Evolutionary conservation across 2,888 invertebrate genomes (phyloP).

Genomic region (Mellilla xanthometata): DNA sequence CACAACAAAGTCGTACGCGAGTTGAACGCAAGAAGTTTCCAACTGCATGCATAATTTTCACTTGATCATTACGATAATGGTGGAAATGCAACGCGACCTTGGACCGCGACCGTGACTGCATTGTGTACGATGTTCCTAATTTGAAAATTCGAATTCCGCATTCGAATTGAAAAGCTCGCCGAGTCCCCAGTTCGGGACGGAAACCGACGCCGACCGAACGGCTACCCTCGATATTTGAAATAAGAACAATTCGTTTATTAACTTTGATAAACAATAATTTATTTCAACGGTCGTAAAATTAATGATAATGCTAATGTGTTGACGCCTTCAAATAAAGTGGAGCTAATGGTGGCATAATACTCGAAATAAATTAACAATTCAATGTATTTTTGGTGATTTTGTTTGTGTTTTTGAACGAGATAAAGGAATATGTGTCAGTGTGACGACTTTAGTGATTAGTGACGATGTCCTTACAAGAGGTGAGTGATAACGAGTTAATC

Average conservation of each 20-base stretch:
- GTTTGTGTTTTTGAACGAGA: constrained; percentile 37
- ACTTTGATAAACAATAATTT: constrained; percentile 20
- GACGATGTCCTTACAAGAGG: constrained; percentile 74
- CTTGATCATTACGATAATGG: constrained; percentile 57
- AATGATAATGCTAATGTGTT: constrained; percentile 16
- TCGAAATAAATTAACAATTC: no score
- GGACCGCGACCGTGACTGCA: constrained; percentile 53
- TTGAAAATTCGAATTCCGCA: constrained; percentile 59
- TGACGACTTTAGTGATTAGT: constrained; percentile 53
- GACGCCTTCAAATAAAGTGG: neutral
- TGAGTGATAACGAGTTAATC: constrained; percentile 43
- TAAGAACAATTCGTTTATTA: constrained; percentile 16
- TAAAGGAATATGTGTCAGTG: constrained; percentile 61
- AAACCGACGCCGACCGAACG: constrained; percentile 22
- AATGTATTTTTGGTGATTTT: constrained; percentile 13
- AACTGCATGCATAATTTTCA: constrained; percentile 63
- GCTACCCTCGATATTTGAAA: constrained; percentile 14
- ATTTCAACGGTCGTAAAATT: constrained; percentile 18
- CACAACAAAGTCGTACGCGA: neutral
- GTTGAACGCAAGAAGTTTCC: constrained; percentile 47
- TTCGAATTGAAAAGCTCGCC: constrained; percentile 44
- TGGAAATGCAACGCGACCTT: constrained; percentile 62
- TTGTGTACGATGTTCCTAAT: constrained; percentile 55
- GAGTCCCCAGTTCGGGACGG: constrained; percentile 21
- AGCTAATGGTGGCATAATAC: no score